Evolutionary conservation across 2,797 vertebrate species (phyloP), one percentile per base, ranked within the genome.

Genomic region (Cephalopachus bancanus): DNA sequence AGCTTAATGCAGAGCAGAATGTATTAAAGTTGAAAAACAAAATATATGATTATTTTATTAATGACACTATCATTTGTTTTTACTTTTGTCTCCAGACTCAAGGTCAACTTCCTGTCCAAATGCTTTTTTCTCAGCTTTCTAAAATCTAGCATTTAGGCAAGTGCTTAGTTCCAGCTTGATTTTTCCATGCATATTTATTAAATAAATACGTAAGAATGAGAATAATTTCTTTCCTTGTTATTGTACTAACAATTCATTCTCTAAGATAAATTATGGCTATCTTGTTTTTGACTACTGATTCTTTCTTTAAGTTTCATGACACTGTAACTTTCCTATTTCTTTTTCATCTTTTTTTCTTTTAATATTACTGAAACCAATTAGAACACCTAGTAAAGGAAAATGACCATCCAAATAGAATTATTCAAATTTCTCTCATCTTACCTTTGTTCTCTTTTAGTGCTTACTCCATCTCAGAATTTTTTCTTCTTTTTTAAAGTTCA

Each of bases 51-150:
- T 62, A 30, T 67, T 79, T 90, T 75, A 62, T 60, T 76, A 74
- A 14, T 85, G 10, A n/a, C 11, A 76, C 15, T 91, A 71, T 49
- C 37, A 92, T 55, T 93, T 83, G 15, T 26, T 91, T 92, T 92
- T 24, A 2, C 9, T 81, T 87, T 69, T 59, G 0, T 89, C 76
- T 17, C 49, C n/a, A 95, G 16, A 89, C 71, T 95, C 12, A 91
- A 60, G 22, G 51, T 76, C 33, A 3, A 64, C 8, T 85, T 94
- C 57, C 51, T 26, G 59, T 84, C 11, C 28, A 51, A 74, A 55
- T 30, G 3, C 19, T 74, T 37, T 15, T 95, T 64, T 75, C 28
- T 71, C 20, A 44, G 30, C 20, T 24, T 26, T 75, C 28, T 93
- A 78, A 91, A 96, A 60, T 59, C 59, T 53, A 67, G 17, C 74